Base-by-base conservation (phyloP, 1,140 invertebrate species). In the Lanistes nyassanus region DNA sequence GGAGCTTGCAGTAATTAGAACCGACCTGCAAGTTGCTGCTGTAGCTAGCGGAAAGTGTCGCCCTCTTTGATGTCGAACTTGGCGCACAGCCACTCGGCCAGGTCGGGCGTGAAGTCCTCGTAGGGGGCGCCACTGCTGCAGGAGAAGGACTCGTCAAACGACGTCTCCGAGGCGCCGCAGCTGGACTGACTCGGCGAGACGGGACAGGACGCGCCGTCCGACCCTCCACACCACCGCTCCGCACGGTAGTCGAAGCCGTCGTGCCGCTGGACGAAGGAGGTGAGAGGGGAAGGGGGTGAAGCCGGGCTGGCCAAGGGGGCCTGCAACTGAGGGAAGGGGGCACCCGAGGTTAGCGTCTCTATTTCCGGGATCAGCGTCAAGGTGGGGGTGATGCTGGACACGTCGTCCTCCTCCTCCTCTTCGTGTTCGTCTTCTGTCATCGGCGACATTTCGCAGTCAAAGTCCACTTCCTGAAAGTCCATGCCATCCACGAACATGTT, bases 81-180 rank as follows among this genome's bases (percentile, higher is more conserved):
- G 36, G 70, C 56, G 70, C 70, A 72, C 31, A 72, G 56, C 70
- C 70, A 72, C 21, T 72, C 70, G 19, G 70, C 70, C 19, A 72
- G 56, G 36, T 72, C 70, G 34, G 70, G 55, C 19, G 70, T 60
- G 31, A 72, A n/a, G 56, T 72, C 70, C 53, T 72, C 55, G 55
- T 56, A 72, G 21, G 34, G 21, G 36, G 58, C 70, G 19, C 42
- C 9, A 1, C 9, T n/a, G 51, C 39, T 56, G 13, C 55, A 37
- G 37, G 58, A 34, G 37, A 13, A 39, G 5, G 56, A 37, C 70
- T 72, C 70, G 21, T 47, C 39, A 6, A 16, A 55, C 23, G 70
- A 60, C 36, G 19, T 37, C 53, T 71, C 69, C 19, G 70, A 72
- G 16, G 55, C 56, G 9, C 70, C 70, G 5, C 42, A 47, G 36